These are phyloP conservation scores for Trachelus stipa DNA, from an alignment of 2,888 invertebrate species.

Conservation along the genomic window DNA sequence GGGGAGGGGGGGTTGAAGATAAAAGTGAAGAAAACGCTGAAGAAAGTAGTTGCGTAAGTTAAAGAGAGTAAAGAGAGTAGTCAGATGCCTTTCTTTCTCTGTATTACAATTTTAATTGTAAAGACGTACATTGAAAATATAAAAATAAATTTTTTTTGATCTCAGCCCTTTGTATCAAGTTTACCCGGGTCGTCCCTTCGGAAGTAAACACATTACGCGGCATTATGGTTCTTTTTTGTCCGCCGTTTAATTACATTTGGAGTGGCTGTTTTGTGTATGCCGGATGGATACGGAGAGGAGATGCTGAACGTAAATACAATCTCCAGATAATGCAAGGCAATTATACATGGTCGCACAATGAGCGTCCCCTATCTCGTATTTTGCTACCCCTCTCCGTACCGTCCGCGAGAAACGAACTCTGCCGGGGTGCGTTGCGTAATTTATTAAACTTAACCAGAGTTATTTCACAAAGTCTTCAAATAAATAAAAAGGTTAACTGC, in stretches of 20 bases:
- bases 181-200: background rate
- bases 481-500: slow-evolving; percentile 24
- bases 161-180: background rate
- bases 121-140: background rate
- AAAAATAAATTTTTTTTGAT: background rate
- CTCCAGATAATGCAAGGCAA: slow-evolving; percentile 26
- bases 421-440: slow-evolving; percentile 8
- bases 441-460: slow-evolving; percentile 25
- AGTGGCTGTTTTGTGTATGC: slow-evolving; percentile 24
- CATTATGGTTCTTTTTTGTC: slow-evolving; percentile 13
- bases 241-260: slow-evolving; percentile 22
- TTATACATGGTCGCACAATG: slow-evolving; percentile 27
- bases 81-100: background rate
- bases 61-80: background rate
- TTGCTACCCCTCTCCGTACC: background rate
- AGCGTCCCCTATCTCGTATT: slow-evolving; percentile 11
- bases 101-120: background rate
- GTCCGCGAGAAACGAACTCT: slow-evolving; percentile 6
- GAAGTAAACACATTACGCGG: slow-evolving; percentile 12
- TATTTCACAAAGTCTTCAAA: slow-evolving; percentile 22
- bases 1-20: background rate
- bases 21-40: background rate
- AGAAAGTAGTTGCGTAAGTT: background rate
- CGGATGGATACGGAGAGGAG: slow-evolving; percentile 10
- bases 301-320: slow-evolving; percentile 22